These are phyloP conservation scores for Lycaena phlaeas DNA, from an alignment of 2,888 invertebrate genomes.

Conservation along the genomic window DNA sequence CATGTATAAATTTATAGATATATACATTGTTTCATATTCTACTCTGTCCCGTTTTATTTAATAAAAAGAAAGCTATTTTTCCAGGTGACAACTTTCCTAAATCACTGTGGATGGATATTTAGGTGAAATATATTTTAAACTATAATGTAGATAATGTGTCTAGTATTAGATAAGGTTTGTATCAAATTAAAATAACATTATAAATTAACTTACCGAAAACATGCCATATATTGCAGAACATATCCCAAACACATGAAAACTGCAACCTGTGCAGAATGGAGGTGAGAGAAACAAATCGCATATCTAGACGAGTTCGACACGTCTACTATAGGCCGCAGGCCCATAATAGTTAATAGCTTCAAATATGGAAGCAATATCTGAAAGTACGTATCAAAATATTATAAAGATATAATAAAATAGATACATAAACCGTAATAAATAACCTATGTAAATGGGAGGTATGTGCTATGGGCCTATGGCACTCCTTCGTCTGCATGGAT, in stretches of 20 bases:
- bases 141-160: no score
- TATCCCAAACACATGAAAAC: slow-evolving; percentile 80
- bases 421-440: no score
- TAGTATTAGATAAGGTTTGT: no score
- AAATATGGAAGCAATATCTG: slow-evolving; percentile 84
- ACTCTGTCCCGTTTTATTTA: background rate
- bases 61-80: background rate
- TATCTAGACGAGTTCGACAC: slow-evolving; percentile 73
- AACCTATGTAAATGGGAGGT: no score
- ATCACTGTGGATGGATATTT: no score
- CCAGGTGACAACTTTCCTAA: no score
- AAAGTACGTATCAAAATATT: slow-evolving; percentile 25
- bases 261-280: slow-evolving; percentile 79
- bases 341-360: slow-evolving; percentile 81
- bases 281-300: slow-evolving; percentile 75
- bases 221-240: slow-evolving; percentile 83
- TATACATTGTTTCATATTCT: background rate
- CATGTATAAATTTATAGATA: slow-evolving; percentile 13
- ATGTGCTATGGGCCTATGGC: no score
- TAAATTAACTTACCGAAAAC: slow-evolving; percentile 74
- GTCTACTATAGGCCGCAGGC: slow-evolving; percentile 80
- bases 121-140: no score
- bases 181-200: slow-evolving; percentile 24
- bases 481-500: no score
- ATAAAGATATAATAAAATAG: background rate